Conservation (phyloP, 2,888 invertebrate genomes). For the Cataglyphis rosenhaueri region DNA sequence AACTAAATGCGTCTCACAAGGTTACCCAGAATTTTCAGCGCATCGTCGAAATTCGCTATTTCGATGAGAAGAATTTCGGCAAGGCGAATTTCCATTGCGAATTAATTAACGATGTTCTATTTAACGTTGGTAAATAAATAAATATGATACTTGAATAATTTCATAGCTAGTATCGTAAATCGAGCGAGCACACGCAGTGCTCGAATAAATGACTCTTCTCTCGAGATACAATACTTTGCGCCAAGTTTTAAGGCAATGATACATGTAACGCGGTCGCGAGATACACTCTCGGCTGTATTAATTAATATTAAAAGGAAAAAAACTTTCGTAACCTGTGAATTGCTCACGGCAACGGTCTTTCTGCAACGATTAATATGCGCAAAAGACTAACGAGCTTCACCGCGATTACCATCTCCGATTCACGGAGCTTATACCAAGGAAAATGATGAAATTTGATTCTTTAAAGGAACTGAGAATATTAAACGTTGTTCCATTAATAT, state of each 20-base stretch:
- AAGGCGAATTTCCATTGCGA: background rate
- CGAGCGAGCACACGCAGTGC: background rate
- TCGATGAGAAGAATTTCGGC: background rate
- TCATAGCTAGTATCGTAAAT: background rate
- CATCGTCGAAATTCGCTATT: background rate
- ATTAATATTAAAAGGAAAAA: slow-evolving; percentile 43
- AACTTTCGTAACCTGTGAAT: slow-evolving; percentile 18
- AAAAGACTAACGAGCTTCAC: slow-evolving; percentile 14
- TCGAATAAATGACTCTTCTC: background rate
- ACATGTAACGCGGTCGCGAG: background rate
- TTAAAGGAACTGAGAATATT: background rate
- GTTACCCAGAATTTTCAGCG: too few relatives aligned
- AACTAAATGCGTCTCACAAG: too few relatives aligned
- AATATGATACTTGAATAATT: slow-evolving; percentile 7
- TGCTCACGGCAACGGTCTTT: slow-evolving; percentile 20
- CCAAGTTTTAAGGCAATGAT: background rate
- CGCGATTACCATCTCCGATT: slow-evolving; percentile 18
- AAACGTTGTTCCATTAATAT: slow-evolving; percentile 28
- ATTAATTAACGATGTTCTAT: slow-evolving; percentile 13
- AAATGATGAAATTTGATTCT: slow-evolving; percentile 23
- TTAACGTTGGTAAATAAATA: background rate
- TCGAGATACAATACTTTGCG: background rate
- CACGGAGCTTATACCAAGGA: background rate
- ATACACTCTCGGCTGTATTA: slow-evolving; percentile 19
- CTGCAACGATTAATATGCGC: background rate